Base-by-base conservation (phyloP, 2,797 vertebrate species). In the Arremon aurantiirostris region DNA sequence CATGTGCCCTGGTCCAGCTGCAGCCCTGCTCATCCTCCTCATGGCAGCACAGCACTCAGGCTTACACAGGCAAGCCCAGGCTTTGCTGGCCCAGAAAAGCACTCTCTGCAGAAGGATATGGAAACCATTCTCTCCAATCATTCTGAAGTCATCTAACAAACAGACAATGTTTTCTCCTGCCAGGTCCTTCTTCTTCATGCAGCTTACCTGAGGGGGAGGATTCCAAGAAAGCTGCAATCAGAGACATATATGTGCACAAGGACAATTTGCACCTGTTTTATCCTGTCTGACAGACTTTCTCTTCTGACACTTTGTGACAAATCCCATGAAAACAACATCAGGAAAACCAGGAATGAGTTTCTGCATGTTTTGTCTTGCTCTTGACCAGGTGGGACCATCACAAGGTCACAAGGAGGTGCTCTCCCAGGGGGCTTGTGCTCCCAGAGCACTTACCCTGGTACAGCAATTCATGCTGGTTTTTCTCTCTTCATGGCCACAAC, bases 101-200 rank as follows among this genome's bases (percentile, higher is more conserved):
- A 24, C 13, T 28, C 27, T 55, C 21, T 59, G 41, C 44, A 52
- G 95, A 98, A 98, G 98, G 98, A 99, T 99, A 99, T 97, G 98
- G 86, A 99, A 95, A 26, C 98, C 98, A 2, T 98, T 98, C 86
- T 98, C 96, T 82, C 98, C 98, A 7, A 97, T 98, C 87, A 99
- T 96, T 95, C 98, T 98, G 95, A 99, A 99, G 93, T 99, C 98
- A 3, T 99, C 98, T n/a, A 98, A 95, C 92, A 99, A 97, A 91
- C 89, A 97, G 81, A 98, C 89, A 0, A 99, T 96, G 73, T 96
- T 98, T 50, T 95, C 97, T 81, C 98, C 98, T 65, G 97, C 96
- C 14, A 11, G 94, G 50, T 98, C 98, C 26, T 97, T 98, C 79
- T 95, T 97, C 35, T 91, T 96, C 37, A 98, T 97, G 56, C 98